Conservation (phyloP, 2,113 vertebrate species). For the Sisor rabdophorus region DNA sequence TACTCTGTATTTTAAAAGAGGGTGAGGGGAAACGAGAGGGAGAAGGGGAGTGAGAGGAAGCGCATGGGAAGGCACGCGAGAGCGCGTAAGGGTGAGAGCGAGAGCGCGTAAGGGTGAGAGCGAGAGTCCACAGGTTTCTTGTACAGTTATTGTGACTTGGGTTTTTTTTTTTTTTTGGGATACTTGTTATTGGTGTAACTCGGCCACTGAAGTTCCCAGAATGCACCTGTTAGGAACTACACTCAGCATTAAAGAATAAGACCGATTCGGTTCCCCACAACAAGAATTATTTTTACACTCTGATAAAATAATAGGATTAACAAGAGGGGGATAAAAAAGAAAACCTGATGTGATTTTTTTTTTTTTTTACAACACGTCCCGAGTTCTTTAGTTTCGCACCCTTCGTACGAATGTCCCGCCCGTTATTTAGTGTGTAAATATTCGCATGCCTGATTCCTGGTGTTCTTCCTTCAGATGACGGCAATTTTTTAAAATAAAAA, state of each 20-base stretch:
- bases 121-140: background rate
- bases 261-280: background rate
- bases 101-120: background rate
- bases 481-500: slow-evolving; percentile 9
- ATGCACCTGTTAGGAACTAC: background rate
- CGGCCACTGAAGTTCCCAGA: background rate
- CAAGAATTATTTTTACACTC: background rate
- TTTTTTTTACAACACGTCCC: too few species aligned
- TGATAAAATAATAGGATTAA: background rate
- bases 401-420: background rate
- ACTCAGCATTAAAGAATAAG: background rate
- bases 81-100: too few species aligned
- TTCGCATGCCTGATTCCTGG: background rate
- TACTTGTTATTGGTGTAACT: background rate
- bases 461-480: too few species aligned
- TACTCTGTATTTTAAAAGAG: too few species aligned
- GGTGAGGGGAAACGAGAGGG: too few species aligned
- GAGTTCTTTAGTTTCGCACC: background rate
- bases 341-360: too few species aligned
- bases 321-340: too few species aligned
- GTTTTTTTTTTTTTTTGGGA: background rate
- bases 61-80: too few species aligned
- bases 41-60: too few species aligned
- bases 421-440: background rate
- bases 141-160: slow-evolving; percentile 10